phyloP scores from a whole-genome alignment of 2,888 invertebrate genomes.

The Stenichneumon culpator region DNA sequence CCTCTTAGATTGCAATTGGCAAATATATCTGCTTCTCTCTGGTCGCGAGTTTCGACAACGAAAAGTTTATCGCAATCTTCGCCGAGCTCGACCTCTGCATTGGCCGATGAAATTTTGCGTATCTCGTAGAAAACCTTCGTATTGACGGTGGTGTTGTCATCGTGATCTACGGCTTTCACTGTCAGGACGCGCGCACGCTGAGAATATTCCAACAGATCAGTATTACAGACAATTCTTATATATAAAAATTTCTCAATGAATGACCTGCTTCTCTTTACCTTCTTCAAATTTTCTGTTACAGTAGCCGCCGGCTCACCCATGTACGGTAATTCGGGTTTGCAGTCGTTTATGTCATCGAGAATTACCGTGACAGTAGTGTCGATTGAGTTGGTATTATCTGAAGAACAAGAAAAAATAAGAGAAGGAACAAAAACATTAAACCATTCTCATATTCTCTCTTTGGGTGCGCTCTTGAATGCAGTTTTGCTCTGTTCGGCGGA shows the following conservation, averaged over 20 bases:
- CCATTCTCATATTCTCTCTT: background rate
- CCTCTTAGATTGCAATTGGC: conserved; percentile 85
- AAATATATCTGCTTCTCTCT: conserved; percentile 84
- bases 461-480: background rate
- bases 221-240: background rate
- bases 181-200: conserved; percentile 80
- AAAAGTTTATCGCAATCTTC: conserved; percentile 67
- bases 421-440: background rate
- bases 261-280: conserved; percentile 36
- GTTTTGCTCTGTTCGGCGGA: too few species aligned
- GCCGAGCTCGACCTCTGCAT: conserved; percentile 48
- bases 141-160: conserved; percentile 86
- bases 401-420: conserved; percentile 25
- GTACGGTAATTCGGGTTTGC: conserved; percentile 86
- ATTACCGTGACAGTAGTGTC: conserved; percentile 85
- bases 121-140: conserved; percentile 87
- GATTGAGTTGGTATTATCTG: conserved; percentile 74
- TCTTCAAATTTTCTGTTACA: conserved; percentile 75
- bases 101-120: conserved; percentile 77
- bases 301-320: conserved; percentile 70
- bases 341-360: conserved; percentile 88
- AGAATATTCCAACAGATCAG: conserved; percentile 14
- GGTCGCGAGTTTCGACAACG: conserved; percentile 76
- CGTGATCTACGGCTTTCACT: conserved; percentile 86
- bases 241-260: background rate